Base-by-base conservation (phyloP, 53 echinoderm and acorn worm species). In the Mesocentrotus franciscanus region DNA sequence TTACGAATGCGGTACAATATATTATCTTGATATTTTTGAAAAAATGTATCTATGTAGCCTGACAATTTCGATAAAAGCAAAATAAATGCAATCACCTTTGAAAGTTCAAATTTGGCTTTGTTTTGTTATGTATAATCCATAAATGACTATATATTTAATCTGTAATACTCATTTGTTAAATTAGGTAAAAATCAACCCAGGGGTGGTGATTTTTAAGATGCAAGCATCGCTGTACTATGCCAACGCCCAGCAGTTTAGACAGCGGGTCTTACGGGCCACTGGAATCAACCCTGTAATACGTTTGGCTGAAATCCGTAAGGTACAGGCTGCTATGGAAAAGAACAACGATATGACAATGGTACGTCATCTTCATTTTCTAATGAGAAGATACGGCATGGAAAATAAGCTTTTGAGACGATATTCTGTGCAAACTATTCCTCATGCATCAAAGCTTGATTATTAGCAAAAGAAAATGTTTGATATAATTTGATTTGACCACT, bases 211-310 rank as follows among this genome's bases (percentile, higher is more conserved):
- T 61, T 93, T 96, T 10, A 78, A 79, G 75, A 91, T 90, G 90
- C 78, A 90, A 75, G 20, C 96, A 17, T 60, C 96, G 27, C 60
- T 96, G 26, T 96, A 96, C 33, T 96, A 95, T 64, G 96, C 94
- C 61, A 96, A 96, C 71, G 42, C 94, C 26, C 93, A 96, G 15
- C 94, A 95, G 79, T 96, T 96, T 24, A 96, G 90, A 75, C 22
- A 59, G 39, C 26, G 36, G 6, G 61, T 96, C 0, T 83, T 93
- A 30, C 61, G 35, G 27, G 26, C 64, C 20, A 91, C 92, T 32
- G 95, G 95, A 26, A 64, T 96, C 29, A 96, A 96, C 18, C 96
- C 96, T 35, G 75, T 62, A 10, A 70, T 61, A 70, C 61, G 61
- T 18, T 49, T 74, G 17, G 64, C 58, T 24, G 59, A 83, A 22